Evolutionary conservation across 2,797 vertebrate species (phyloP), one percentile per base, ranked within the genome.

Genomic region (Rhyacichthys aspro): DNA sequence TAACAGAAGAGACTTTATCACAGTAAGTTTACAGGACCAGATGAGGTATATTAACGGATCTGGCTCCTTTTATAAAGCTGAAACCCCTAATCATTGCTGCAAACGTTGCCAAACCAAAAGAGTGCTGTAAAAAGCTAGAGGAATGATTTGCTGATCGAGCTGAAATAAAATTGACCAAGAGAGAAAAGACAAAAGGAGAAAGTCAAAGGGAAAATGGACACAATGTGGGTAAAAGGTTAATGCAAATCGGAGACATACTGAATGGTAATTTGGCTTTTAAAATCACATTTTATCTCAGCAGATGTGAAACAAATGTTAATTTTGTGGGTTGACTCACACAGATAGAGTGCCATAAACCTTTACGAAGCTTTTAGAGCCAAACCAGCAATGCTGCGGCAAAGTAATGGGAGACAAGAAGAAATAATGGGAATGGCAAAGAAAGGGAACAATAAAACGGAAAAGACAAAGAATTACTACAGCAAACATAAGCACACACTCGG

Each of bases 101-200:
- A 28, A 28, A 28, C 23, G 7, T 5, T 28, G 48, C 7, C 5
- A 36, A 34, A 79, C 63, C 37, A 72, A 73, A 75, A 74, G 10
- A 63, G 55, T 45, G 48, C 7, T 38, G 19, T 45, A 18, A 59
- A 45, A 48, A 14, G 44, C 34, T 63, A 34, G 36, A 43, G 43
- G n/a, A 50, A 48, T 70, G 74, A 28, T 11, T 5, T 48, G 74
- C 61, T 75, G 74, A 80, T 36, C 8, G 56, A 65, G 7, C 17
- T 42, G 16, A 68, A 76, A 74, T 41, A 6, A 79, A 88, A 85
- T 45, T 60, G 65, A 76, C 59, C 57, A 59, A 54, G 54, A 67
- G 43, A 50, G 61, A 68, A 43, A 43, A 43, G 55, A 57, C 9
- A 39, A 45, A 19, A 7, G 11, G 11, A n/a, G 8, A 6, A 38